Evolutionary conservation across 2,888 invertebrate species (phyloP).

Genomic region (Rotaria magnacalcarata): DNA sequence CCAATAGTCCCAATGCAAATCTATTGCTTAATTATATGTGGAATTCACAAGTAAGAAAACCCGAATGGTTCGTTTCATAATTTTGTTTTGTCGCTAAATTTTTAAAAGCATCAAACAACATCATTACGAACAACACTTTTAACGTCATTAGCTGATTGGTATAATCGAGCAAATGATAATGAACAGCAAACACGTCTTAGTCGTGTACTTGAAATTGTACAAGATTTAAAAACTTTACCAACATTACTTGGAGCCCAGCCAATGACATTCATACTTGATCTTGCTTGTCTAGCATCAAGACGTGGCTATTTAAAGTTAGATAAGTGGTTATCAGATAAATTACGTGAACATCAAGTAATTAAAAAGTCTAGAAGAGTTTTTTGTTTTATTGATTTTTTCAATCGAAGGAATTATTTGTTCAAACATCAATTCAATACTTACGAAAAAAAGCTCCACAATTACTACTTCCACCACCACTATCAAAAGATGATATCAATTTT

Average conservation of each 20-base stretch:
- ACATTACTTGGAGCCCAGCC: slow-evolving; percentile 73
- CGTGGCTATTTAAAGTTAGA: slow-evolving; percentile 93
- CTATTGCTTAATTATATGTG: slow-evolving; percentile 93
- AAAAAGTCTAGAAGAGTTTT: not conserved
- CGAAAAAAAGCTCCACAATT: slow-evolving; percentile 80
- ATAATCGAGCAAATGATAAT: slow-evolving; percentile 72
- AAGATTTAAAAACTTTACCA: slow-evolving; percentile 78
- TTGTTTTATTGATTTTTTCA: not conserved
- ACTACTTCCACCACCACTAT: slow-evolving; percentile 65
- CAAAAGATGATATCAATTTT: slow-evolving; percentile 67
- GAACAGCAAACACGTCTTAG: slow-evolving; percentile 87
- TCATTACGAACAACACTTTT: slow-evolving; percentile 65
- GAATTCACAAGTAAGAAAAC: slow-evolving; percentile 64
- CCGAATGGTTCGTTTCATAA: not conserved
- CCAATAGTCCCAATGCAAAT: slow-evolving; percentile 90
- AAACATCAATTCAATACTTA: slow-evolving; percentile 60
- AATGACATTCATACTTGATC: slow-evolving; percentile 79
- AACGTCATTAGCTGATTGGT: slow-evolving; percentile 97
- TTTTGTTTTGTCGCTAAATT: not conserved
- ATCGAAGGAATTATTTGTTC: slow-evolving; percentile 59
- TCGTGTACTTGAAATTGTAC: slow-evolving; percentile 89
- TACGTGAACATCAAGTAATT: slow-evolving; percentile 81
- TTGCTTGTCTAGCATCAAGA: slow-evolving; percentile 91
- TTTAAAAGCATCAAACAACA: slow-evolving; percentile 50
- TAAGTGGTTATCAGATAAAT: slow-evolving; percentile 96